phyloP scores from a whole-genome alignment of 2,888 invertebrate species.

The Aphelenchoides bicaudatus region DNA sequence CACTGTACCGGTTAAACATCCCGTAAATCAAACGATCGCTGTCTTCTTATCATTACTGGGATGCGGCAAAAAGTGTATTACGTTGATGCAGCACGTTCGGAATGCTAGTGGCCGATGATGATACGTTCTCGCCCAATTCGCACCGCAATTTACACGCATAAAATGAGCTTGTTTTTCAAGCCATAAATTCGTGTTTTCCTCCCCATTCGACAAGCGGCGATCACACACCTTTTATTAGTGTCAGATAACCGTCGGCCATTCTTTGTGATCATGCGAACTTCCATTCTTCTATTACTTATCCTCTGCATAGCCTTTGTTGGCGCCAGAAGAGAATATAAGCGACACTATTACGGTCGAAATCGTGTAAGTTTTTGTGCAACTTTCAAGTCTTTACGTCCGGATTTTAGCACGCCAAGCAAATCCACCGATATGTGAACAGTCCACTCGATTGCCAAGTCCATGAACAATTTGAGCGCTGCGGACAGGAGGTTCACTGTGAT shows the following conservation, averaged over 20 bases:
- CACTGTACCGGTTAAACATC: too few species aligned
- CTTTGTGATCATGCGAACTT: background rate
- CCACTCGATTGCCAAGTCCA: constrained; percentile 8
- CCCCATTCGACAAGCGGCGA: background rate
- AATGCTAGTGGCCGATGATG: too few species aligned
- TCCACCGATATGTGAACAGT: background rate
- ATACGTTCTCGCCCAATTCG: too few species aligned
- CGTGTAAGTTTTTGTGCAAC: constrained; percentile 4
- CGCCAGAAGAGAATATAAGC: constrained; percentile 1
- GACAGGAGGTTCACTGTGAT: constrained; percentile 1
- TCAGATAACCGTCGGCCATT: background rate
- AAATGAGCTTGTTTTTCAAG: too few species aligned
- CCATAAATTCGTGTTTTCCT: background rate
- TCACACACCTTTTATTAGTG: background rate
- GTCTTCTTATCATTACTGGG: too few species aligned
- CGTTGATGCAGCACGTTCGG: too few species aligned
- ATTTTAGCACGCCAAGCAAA: background rate
- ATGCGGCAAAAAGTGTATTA: too few species aligned
- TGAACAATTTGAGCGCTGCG: background rate
- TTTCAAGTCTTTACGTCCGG: background rate
- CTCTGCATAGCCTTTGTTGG: constrained; percentile 1
- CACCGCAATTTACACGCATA: too few species aligned
- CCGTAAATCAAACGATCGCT: too few species aligned
- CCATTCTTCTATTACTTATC: constrained; percentile 1
- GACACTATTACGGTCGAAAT: background rate